A percentile compares a stretch with the other conserved stretches of the same genome.
phyloP scores from a whole-genome alignment of 2,888 invertebrate species.

The Clistopyga incitator region DNA sequence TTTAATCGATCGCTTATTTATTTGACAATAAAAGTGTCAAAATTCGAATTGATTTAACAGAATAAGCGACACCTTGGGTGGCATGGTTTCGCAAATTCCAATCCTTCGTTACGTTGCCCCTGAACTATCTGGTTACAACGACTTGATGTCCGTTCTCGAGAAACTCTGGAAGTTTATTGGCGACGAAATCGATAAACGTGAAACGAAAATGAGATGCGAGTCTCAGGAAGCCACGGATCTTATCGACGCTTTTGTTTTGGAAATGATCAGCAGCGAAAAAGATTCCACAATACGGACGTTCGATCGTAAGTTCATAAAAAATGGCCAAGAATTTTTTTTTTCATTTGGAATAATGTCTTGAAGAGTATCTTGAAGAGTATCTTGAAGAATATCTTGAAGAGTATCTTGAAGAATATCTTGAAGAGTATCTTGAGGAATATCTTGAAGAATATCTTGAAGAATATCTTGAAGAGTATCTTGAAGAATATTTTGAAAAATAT shows the following conservation, averaged over 20 bases:
- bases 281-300: constrained; percentile 73
- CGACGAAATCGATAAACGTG: constrained; percentile 80
- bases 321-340: neutral
- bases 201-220: constrained; percentile 68
- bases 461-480: too few species aligned
- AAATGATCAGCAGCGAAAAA: constrained; percentile 84
- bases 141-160: constrained; percentile 85
- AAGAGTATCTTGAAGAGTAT: too few species aligned
- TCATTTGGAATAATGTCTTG: too few species aligned
- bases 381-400: too few species aligned
- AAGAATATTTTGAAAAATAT: too few species aligned
- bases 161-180: constrained; percentile 86
- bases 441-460: too few species aligned
- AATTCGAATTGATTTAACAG: constrained; percentile 77
- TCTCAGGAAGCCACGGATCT: constrained; percentile 84
- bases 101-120: constrained; percentile 89
- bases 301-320: constrained; percentile 71
- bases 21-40: neutral
- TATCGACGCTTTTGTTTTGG: constrained; percentile 88
- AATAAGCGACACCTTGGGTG: constrained; percentile 88
- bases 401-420: too few species aligned
- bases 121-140: constrained; percentile 87
- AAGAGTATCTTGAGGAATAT: too few species aligned
- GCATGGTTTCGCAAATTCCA: constrained; percentile 89
- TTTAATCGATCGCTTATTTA: neutral